These are phyloP conservation scores for silkworm (Bombyx mori) DNA, from an alignment of 1,140 invertebrate genomes.

Conservation along the genomic window ASM3026992v2 NC_085119.1:8281001-8281500, in stretches of 20 bases:
- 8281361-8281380: too few relatives aligned
- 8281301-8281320: constrained; percentile 13
- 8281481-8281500: too few relatives aligned
- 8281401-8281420: too few relatives aligned
- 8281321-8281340: constrained; percentile 19
- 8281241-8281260: constrained; percentile 39
- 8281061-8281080: constrained; percentile 15
- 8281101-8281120: too few relatives aligned
- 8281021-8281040: constrained; percentile 67
- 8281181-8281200: too few relatives aligned
- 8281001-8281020: constrained; percentile 67
- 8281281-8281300: constrained; percentile 24
- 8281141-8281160: neutral
- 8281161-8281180: constrained; percentile 12
- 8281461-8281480: too few relatives aligned
- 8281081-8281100: too few relatives aligned
- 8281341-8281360: neutral
- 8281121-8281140: neutral
- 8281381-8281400: too few relatives aligned
- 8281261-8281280: constrained; percentile 37
- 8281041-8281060: constrained; percentile 52
- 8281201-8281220: constrained; percentile 50
- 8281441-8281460: too few relatives aligned
- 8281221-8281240: constrained; percentile 43
- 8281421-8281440: too few relatives aligned